Conservation (phyloP, 2,113 vertebrate genomes). For the Macaca fascicularis region T2T-MFA8v1.1 NC_088384.1:19447001-19447500, state of each 20-base stretch:
- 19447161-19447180: slow-evolving; percentile 46
- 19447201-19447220: not conserved
- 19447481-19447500: not conserved
- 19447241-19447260: too few species aligned
- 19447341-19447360: too few species aligned
- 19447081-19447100: slow-evolving; percentile 62
- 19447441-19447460: too few species aligned
- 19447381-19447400: not conserved
- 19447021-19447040: slow-evolving; percentile 62
- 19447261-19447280: too few species aligned
- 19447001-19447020: slow-evolving; percentile 71
- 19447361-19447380: too few species aligned
- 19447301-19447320: too few species aligned
- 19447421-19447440: not conserved
- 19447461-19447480: not conserved
- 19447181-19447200: slow-evolving; percentile 41
- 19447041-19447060: slow-evolving; percentile 56
- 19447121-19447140: slow-evolving; percentile 47
- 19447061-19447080: slow-evolving; percentile 60
- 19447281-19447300: too few species aligned
- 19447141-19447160: slow-evolving; percentile 9
- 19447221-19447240: not conserved
- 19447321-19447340: too few species aligned
- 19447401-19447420: too few species aligned
- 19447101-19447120: slow-evolving; percentile 21